phyloP scores from a whole-genome alignment of 2,888 invertebrate species.

The Dolomedes plantarius region DNA sequence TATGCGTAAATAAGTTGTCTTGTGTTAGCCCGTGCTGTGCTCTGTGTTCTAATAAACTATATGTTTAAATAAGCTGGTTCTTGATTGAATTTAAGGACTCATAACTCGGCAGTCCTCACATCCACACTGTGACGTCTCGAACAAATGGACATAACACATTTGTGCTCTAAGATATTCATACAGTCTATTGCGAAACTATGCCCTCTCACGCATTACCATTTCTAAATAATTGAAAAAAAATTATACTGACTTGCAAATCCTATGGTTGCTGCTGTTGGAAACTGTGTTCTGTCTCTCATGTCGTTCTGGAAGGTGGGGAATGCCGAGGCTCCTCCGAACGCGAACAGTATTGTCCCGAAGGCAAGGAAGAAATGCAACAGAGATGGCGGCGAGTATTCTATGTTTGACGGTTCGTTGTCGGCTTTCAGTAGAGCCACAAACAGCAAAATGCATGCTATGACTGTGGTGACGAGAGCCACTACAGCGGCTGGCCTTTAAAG shows the following conservation, averaged over 20 bases:
- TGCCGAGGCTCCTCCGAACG: conserved; percentile 85
- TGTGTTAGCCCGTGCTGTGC: no score
- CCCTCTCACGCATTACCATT: no score
- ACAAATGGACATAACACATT: no score
- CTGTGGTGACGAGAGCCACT: conserved; percentile 82
- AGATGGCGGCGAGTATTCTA: conserved; percentile 77
- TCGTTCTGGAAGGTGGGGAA: conserved; percentile 93
- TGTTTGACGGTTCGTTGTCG: conserved; percentile 78
- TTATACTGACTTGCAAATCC: conserved; percentile 84
- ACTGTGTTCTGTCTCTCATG: conserved; percentile 86
- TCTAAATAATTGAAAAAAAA: no score
- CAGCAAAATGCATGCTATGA: conserved; percentile 82
- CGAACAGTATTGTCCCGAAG: conserved; percentile 84
- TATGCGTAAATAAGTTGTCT: no score
- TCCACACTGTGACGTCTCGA: no score
- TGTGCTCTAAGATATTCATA: no score
- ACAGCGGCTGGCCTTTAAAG: conserved; percentile 81
- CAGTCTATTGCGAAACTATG: no score
- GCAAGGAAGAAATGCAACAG: conserved; percentile 83
- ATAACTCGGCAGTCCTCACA: no score
- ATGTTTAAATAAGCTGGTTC: no score
- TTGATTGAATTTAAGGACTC: no score
- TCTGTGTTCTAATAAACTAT: no score
- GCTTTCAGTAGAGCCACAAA: conserved; percentile 80
- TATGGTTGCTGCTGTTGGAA: conserved; percentile 84